Evolutionary conservation across 2,797 vertebrate species (phyloP).

Genomic region (Periophthalmus magnuspinnatus): DNA sequence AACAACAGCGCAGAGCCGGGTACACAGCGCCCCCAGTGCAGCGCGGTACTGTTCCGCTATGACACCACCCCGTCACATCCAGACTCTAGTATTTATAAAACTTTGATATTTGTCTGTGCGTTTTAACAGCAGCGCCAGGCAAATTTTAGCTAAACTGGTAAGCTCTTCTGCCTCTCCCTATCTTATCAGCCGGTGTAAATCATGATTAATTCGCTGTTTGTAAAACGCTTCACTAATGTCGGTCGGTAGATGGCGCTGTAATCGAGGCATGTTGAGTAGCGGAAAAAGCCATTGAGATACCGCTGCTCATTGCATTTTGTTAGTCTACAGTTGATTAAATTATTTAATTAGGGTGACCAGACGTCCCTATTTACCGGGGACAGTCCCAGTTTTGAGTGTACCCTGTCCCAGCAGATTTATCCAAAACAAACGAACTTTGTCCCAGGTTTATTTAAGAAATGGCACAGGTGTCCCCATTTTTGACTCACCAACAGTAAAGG

Average conservation of each 20-base stretch:
- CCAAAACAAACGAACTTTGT: too few relatives aligned
- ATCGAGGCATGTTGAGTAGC: neutral
- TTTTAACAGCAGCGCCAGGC: neutral
- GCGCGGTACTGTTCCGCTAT: neutral
- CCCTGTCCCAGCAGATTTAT: too few relatives aligned
- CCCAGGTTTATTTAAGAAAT: too few relatives aligned
- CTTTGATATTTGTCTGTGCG: neutral
- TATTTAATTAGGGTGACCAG: too few relatives aligned
- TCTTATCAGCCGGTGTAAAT: neutral
- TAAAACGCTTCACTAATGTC: neutral
- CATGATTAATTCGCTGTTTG: neutral
- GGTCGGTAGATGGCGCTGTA: conserved; percentile 58
- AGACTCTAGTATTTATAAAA: neutral
- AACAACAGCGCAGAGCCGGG: conserved; percentile 41
- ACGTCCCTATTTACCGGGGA: too few relatives aligned
- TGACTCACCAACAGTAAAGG: too few relatives aligned
- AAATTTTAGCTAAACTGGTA: too few relatives aligned
- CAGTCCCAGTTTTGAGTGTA: too few relatives aligned
- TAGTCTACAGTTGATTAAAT: too few relatives aligned
- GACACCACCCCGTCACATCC: neutral
- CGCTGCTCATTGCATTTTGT: too few relatives aligned
- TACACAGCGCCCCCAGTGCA: conserved; percentile 17
- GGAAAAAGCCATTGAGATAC: too few relatives aligned
- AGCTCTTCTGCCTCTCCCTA: neutral
- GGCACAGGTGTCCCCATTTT: too few relatives aligned